Conservation (phyloP, 2,113 vertebrate genomes). For the Archocentrus centrarchus region DNA sequence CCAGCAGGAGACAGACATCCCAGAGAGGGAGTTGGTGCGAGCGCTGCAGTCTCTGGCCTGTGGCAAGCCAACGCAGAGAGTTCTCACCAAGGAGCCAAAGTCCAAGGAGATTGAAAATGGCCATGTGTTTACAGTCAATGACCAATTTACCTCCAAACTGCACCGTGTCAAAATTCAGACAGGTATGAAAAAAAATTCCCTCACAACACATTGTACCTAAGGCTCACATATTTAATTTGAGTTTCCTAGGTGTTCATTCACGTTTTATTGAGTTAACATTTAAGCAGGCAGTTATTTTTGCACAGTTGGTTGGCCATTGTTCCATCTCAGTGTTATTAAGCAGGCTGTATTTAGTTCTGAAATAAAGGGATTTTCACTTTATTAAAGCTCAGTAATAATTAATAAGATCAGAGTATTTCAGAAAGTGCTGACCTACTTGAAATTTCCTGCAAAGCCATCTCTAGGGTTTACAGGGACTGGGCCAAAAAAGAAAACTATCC, state of each 20-base stretch:
- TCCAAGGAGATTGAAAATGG: conserved; percentile 99
- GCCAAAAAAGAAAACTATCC: too few species aligned
- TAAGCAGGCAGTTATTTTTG: background rate
- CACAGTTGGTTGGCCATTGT: too few species aligned
- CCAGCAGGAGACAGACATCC: conserved; percentile 99
- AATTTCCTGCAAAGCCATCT: too few species aligned
- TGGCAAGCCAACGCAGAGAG: conserved; percentile 97
- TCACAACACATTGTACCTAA: background rate
- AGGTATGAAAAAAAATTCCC: conserved; percentile 75
- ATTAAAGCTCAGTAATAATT: background rate
- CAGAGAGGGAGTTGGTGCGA: conserved; percentile 96
- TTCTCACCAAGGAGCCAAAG: conserved; percentile 98
- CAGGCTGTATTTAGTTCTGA: too few species aligned
- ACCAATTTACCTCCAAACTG: conserved; percentile 99
- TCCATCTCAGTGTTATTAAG: too few species aligned
- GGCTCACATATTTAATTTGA: background rate
- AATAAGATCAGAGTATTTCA: too few species aligned
- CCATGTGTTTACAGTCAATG: conserved; percentile 98
- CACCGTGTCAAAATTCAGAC: conserved; percentile 99
- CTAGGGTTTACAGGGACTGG: too few species aligned
- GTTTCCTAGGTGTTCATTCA: background rate
- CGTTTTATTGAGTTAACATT: background rate
- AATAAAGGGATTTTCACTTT: background rate
- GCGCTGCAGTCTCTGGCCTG: conserved; percentile 97
- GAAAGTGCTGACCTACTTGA: too few species aligned